Percentiles rank a stretch among this genome's conserved stretches.
Conservation (phyloP, 2,113 vertebrate genomes). For the Sinocyclocheilus anophthalmus region DNA sequence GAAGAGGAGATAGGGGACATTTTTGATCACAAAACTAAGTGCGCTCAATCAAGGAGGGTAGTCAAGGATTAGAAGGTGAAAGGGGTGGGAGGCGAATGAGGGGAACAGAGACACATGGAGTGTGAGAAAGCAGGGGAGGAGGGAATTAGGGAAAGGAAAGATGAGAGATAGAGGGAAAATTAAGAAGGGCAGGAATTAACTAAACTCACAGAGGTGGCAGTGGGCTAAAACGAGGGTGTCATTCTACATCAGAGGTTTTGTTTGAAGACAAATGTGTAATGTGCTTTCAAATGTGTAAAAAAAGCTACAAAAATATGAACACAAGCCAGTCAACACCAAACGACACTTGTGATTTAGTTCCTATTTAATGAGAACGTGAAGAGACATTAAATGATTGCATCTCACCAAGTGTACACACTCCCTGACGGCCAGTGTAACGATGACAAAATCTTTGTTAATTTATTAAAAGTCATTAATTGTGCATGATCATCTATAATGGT, state of each 20-base stretch:
- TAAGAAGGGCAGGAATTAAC: slow-evolving; percentile 37
- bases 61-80: slow-evolving; percentile 69
- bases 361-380: slow-evolving; percentile 15
- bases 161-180: slow-evolving; percentile 32
- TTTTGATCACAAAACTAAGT: slow-evolving; percentile 72
- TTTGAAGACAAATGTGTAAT: slow-evolving; percentile 14
- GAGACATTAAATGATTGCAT: slow-evolving; percentile 3
- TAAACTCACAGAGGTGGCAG: slow-evolving; percentile 4
- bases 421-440: background rate
- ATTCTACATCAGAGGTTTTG: slow-evolving; percentile 1
- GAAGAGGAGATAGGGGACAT: slow-evolving; percentile 72
- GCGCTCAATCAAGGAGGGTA: slow-evolving; percentile 73
- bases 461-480: background rate
- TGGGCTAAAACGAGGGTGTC: background rate
- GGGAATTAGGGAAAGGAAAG: slow-evolving; percentile 18
- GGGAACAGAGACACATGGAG: slow-evolving; percentile 13
- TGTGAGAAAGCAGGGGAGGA: slow-evolving; percentile 14
- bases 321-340: background rate
- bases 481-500: background rate
- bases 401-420: background rate
- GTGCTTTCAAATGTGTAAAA: background rate
- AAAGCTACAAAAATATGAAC: slow-evolving; percentile 3
- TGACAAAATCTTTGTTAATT: background rate
- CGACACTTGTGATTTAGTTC: background rate
- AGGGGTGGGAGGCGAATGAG: slow-evolving; percentile 54